Evolutionary conservation across 2,888 invertebrate species (phyloP), one percentile per base, ranked within the genome.

Genomic region (Opisthograptis luteolata): DNA sequence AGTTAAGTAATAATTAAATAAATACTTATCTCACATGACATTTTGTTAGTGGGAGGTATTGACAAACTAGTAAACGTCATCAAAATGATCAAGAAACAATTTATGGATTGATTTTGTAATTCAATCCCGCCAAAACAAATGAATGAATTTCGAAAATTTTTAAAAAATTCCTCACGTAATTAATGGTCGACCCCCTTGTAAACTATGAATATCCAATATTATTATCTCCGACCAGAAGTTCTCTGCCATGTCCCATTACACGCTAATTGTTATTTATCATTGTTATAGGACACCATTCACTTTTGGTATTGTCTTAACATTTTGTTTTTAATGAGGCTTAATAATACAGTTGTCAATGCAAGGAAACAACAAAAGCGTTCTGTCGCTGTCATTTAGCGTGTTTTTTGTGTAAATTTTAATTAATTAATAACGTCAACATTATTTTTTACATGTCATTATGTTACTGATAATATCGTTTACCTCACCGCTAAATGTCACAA

Each of bases 391-490:
- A 43, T 20, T 47, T 20, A 14, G 17, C 36, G 40, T 53, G 50
- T 56, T 44, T 46, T 39, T 47, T 40, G 41, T 27, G 41, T 48
- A 47, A 30, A 49, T 41, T 55, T 54, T 54, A 62, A 59, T 59
- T 59, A 57, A 55, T 55, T 55, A 39, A 36, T 19, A 50, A 39
- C 46, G 47, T 54, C 53, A 54, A 54, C 50, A 45, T 34, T 36
- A 39, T 40, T 48, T 13, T 39, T 43, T 35, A 52, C 39, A 45
- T 48, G 58, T 54, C 58, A 56, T 55, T 55, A 41, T 13, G 49
- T 40, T 54, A 28, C 44, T 43, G 58, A 58, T 60, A 55, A 42
- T 17, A 58, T 60, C 60, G 40, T 51, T 52, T 20, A 46, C 25
- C 35, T 42, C 27, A 37, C 6, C 20, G 19, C 6, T 39, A 50